phyloP scores from a whole-genome alignment of 2,888 invertebrate species.

The Netelia fuscicornis region DNA sequence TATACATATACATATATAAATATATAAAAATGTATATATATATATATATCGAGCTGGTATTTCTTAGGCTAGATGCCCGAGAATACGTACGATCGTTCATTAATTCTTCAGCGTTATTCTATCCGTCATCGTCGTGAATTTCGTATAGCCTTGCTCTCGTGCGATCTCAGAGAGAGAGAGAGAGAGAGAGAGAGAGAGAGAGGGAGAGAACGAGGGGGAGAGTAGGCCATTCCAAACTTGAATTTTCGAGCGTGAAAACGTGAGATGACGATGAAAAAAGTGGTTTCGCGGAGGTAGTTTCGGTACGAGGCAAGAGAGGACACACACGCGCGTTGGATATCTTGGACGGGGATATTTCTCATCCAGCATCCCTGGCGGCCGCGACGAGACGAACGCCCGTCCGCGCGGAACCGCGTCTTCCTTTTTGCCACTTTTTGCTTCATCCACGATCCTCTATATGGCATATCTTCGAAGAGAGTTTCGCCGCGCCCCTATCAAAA shows the following conservation, averaged over 20 bases:
- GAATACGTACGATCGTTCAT: slow-evolving; percentile 26
- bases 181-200: background rate
- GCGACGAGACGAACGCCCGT: slow-evolving; percentile 54
- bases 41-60: background rate
- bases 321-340: slow-evolving; percentile 60
- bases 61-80: background rate
- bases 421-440: slow-evolving; percentile 47
- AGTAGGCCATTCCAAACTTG: slow-evolving; percentile 51
- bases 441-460: slow-evolving; percentile 35
- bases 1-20: slow-evolving; percentile 5
- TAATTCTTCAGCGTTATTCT: slow-evolving; percentile 56
- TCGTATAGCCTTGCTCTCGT: slow-evolving; percentile 1
- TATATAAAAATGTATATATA: slow-evolving; percentile 6
- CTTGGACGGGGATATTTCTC: slow-evolving; percentile 51
- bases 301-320: slow-evolving; percentile 9
- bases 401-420: slow-evolving; percentile 59
- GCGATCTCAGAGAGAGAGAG: slow-evolving; percentile 9
- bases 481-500: slow-evolving; percentile 18
- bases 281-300: slow-evolving; percentile 70
- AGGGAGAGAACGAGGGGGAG: background rate
- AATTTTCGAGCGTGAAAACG: slow-evolving; percentile 75
- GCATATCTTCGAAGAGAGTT: slow-evolving; percentile 20
- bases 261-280: slow-evolving; percentile 72
- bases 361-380: slow-evolving; percentile 59
- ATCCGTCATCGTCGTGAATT: slow-evolving; percentile 52